phyloP scores from a whole-genome alignment of 1,140 invertebrate genomes.

The Apis mellifera region DNA sequence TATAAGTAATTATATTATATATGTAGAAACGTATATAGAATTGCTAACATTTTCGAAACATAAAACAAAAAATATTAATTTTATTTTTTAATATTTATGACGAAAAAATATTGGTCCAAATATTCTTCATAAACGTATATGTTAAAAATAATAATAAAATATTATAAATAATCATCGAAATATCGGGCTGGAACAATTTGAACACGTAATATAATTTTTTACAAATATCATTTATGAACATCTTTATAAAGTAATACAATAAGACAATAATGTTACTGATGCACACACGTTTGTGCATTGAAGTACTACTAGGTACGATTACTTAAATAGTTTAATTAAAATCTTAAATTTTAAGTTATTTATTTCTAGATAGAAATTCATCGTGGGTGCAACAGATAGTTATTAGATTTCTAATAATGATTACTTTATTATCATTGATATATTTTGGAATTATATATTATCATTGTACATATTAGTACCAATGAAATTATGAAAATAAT shows the following conservation, averaged over 20 bases:
- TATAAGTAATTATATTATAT: neutral
- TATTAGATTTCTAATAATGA: constrained; percentile 10
- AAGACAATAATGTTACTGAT: constrained; percentile 34
- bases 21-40: too few species aligned
- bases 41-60: neutral
- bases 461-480: constrained; percentile 12
- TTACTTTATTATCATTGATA: constrained; percentile 21
- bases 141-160: neutral
- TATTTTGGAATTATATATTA: constrained; percentile 25
- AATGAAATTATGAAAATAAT: neutral
- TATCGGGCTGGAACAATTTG: neutral
- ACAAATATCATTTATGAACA: neutral
- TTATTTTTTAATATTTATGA: neutral
- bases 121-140: neutral
- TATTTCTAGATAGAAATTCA: constrained; percentile 26
- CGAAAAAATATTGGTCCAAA: constrained; percentile 20
- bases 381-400: constrained; percentile 19
- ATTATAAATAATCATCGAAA: neutral
- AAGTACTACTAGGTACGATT: neutral
- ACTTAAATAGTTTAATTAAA: constrained; percentile 1
- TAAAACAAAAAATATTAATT: neutral
- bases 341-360: constrained; percentile 30
- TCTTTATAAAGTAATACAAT: constrained; percentile 11
- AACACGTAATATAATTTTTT: neutral
- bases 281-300: neutral